phyloP scores from a whole-genome alignment of 2,888 invertebrate species.

The Boloria selene region DNA sequence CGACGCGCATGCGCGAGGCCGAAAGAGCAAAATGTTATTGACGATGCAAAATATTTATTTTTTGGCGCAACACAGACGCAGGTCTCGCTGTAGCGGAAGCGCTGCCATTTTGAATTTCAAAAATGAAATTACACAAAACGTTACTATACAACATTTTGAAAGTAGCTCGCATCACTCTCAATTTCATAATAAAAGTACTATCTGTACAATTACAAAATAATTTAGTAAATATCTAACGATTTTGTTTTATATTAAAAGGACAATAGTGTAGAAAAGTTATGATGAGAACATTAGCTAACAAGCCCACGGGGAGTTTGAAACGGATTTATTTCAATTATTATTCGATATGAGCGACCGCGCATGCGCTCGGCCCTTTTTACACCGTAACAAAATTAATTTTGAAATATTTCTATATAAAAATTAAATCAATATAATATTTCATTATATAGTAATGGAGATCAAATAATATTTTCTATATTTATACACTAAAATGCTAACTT shows the following conservation, averaged over 20 bases:
- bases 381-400: slow-evolving; percentile 47
- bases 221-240: neutral
- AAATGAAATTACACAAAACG: slow-evolving; percentile 20
- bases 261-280: slow-evolving; percentile 54
- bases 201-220: neutral
- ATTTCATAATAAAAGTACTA: neutral
- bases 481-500: no score
- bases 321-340: slow-evolving; percentile 81
- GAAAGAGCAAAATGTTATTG: slow-evolving; percentile 69
- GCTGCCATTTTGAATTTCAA: slow-evolving; percentile 48
- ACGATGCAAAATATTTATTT: slow-evolving; percentile 81
- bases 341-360: slow-evolving; percentile 62
- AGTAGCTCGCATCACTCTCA: neutral
- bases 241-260: slow-evolving; percentile 35
- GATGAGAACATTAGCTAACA: slow-evolving; percentile 62
- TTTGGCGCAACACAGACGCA: slow-evolving; percentile 63
- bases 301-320: slow-evolving; percentile 61
- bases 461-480: no score
- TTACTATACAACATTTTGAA: slow-evolving; percentile 4
- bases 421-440: neutral
- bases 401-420: slow-evolving; percentile 2
- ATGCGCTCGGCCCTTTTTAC: slow-evolving; percentile 64
- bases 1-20: slow-evolving; percentile 66
- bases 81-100: slow-evolving; percentile 40
- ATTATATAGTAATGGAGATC: no score